These are phyloP conservation scores for Brachyhypopomus occidentalis DNA, from an alignment of 2,113 vertebrate species.

Conservation along the genomic window DNA sequence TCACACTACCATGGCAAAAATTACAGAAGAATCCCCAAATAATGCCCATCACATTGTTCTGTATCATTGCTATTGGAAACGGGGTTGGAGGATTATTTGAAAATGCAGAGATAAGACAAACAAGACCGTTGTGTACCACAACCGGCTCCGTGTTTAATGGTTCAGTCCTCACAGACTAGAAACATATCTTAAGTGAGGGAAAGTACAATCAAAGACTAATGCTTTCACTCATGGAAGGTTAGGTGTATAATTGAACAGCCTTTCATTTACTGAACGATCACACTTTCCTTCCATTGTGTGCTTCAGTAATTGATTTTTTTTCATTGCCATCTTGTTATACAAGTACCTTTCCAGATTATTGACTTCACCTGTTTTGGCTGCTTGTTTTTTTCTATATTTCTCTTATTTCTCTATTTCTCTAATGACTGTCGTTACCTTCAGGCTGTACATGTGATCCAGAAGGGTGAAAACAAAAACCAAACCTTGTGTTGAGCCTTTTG, in stretches of 20 bases:
- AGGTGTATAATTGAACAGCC: background rate
- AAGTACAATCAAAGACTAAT: background rate
- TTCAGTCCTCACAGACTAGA: background rate
- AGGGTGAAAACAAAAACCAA: no score
- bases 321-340: conserved; percentile 11
- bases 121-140: background rate
- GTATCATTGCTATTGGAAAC: conserved; percentile 9
- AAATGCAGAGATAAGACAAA: background rate
- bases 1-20: conserved; percentile 12
- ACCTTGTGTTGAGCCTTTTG: background rate
- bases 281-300: conserved; percentile 4
- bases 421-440: background rate
- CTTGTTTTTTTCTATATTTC: background rate
- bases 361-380: background rate
- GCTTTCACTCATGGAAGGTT: background rate
- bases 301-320: conserved; percentile 39
- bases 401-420: background rate
- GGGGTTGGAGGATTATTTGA: background rate
- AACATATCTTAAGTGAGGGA: background rate
- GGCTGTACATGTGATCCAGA: background rate
- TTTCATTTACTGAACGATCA: conserved; percentile 29
- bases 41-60: background rate
- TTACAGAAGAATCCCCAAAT: conserved; percentile 13
- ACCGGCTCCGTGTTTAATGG: background rate
- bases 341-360: conserved; percentile 44